phyloP scores from a whole-genome alignment of 2,797 vertebrate species.

The Echiichthys vipera region DNA sequence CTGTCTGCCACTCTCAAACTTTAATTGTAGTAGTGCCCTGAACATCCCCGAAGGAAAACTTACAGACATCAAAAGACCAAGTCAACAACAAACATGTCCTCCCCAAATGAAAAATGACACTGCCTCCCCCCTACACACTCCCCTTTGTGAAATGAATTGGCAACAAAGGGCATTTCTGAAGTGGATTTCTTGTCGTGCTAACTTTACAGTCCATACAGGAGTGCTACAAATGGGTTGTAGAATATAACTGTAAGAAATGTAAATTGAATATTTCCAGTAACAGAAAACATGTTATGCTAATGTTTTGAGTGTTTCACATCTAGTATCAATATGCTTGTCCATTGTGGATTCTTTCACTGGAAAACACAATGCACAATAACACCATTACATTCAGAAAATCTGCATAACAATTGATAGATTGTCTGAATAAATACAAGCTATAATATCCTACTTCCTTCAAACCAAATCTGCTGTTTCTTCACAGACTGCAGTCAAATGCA shows the following conservation, averaged over 20 bases:
- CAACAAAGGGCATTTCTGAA: conserved; percentile 35
- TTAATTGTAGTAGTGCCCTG: conserved; percentile 51
- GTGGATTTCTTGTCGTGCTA: conserved; percentile 42
- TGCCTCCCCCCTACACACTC: conserved; percentile 22
- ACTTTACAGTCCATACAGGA: conserved; percentile 15
- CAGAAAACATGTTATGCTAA: conserved; percentile 8
- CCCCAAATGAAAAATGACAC: conserved; percentile 68
- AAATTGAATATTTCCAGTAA: conserved; percentile 11
- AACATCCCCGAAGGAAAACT: conserved; percentile 64
- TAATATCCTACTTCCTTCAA: conserved; percentile 5
- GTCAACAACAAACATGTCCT: conserved; percentile 64
- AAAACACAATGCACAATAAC: conserved; percentile 30
- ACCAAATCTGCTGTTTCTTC: conserved; percentile 6
- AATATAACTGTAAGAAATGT: conserved; percentile 3
- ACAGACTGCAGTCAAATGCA: conserved; percentile 14
- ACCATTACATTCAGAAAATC: conserved; percentile 42
- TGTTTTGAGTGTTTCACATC: conserved; percentile 24
- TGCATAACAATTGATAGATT: conserved; percentile 28
- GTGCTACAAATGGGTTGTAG: conserved; percentile 7
- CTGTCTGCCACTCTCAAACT: conserved; percentile 54
- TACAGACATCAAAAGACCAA: conserved; percentile 59
- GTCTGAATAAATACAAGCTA: conserved; percentile 33
- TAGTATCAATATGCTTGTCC: conserved; percentile 12
- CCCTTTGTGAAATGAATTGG: conserved; percentile 52
- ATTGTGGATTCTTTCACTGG: conserved; percentile 3